Conservation (phyloP, 35 echinoderm and acorn worm species). For the Acanthaster planci region DNA sequence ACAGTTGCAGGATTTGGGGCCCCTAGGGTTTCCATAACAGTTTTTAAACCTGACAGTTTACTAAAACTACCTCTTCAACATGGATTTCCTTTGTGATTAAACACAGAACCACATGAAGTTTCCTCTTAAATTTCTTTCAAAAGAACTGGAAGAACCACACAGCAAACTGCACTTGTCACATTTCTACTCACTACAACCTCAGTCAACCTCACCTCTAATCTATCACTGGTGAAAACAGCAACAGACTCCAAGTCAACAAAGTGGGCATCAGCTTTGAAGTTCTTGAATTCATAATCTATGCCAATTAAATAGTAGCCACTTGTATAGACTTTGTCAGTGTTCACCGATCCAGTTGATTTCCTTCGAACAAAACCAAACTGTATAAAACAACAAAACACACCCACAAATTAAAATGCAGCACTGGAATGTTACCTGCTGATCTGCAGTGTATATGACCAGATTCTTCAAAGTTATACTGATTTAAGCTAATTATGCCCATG, state of each 20-base stretch:
- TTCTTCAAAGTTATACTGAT: neutral
- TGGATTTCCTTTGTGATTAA: no score
- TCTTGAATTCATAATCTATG: slow-evolving; percentile 53
- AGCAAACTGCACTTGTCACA: no score
- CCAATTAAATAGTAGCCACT: slow-evolving; percentile 58
- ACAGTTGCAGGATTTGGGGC: no score
- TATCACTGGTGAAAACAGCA: slow-evolving; percentile 68
- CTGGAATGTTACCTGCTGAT: no score
- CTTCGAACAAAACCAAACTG: slow-evolving; percentile 61
- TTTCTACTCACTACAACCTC: no score
- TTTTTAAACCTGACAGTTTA: no score
- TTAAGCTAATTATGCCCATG: neutral
- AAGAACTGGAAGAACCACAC: no score
- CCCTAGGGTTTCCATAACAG: no score
- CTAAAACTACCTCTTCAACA: no score
- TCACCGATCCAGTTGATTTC: slow-evolving; percentile 46
- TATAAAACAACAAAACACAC: neutral
- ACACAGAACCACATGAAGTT: no score
- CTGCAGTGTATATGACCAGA: neutral
- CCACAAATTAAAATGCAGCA: neutral
- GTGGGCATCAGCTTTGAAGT: slow-evolving; percentile 59
- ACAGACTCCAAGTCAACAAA: slow-evolving; percentile 36
- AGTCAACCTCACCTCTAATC: slow-evolving; percentile 55
- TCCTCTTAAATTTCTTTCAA: no score
- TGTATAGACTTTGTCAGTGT: slow-evolving; percentile 43